Evolutionary conservation across 2,113 vertebrate species (phyloP).

Genomic region (Prietella phreatophila): DNA sequence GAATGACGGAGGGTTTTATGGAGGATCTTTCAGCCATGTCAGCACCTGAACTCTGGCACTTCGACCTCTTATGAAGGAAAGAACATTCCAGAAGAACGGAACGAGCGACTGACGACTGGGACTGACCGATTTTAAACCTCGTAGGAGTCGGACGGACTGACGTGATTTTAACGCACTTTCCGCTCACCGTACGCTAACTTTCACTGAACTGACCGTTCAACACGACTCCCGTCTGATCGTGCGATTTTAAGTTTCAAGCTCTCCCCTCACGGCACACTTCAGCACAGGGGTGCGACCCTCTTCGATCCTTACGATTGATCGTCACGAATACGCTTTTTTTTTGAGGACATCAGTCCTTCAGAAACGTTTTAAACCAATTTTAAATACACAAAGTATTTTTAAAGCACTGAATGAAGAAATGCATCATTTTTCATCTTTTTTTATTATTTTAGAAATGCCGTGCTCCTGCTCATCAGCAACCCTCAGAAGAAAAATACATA

Average conservation of each 20-base stretch:
- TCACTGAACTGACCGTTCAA: neutral
- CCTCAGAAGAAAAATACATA: neutral
- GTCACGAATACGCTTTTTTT: neutral
- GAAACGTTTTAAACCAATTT: neutral
- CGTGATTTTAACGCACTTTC: neutral
- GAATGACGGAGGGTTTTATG: constrained; percentile 47
- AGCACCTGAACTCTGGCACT: constrained; percentile 59
- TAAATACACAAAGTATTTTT: neutral
- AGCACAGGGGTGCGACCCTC: neutral
- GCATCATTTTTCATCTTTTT: neutral
- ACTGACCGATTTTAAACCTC: neutral
- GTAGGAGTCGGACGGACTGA: constrained; percentile 2
- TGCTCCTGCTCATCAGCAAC: neutral
- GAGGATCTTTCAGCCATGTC: constrained; percentile 38
- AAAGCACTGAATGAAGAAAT: neutral
- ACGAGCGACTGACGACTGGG: neutral
- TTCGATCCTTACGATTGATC: neutral
- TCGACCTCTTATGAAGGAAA: constrained; percentile 52
- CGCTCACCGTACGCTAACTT: neutral
- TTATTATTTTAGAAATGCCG: neutral
- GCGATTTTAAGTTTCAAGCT: neutral
- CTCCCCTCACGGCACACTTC: neutral
- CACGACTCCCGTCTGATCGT: neutral
- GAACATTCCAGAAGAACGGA: constrained; percentile 61
- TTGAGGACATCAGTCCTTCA: neutral